Conservation (phyloP, 2,113 vertebrate genomes). For the Chelonoidis abingdonii region DNA sequence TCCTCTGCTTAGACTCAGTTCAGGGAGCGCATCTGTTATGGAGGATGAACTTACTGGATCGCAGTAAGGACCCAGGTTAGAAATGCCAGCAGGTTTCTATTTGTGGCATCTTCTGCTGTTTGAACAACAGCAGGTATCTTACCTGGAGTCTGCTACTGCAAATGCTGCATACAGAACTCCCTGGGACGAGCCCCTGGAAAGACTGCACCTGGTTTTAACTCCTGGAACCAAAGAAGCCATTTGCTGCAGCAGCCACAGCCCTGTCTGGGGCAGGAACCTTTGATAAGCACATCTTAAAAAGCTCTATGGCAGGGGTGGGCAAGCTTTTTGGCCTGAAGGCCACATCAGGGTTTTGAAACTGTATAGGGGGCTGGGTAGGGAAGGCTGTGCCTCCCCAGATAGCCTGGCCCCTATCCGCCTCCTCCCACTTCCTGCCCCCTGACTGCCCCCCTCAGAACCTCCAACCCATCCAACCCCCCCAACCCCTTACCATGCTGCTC, state of each 20-base stretch:
- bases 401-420: too few species aligned
- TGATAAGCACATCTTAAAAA: background rate
- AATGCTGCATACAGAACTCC: background rate
- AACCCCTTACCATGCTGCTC: too few species aligned
- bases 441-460: too few species aligned
- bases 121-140: background rate
- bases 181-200: background rate
- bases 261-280: background rate
- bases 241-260: background rate
- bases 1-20: background rate
- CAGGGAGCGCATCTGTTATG: background rate
- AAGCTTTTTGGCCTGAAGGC: too few species aligned
- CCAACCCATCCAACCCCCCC: too few species aligned
- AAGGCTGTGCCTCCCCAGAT: too few species aligned
- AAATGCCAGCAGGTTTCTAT: background rate
- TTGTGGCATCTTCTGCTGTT: background rate
- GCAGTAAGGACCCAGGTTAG: background rate
- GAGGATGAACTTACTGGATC: background rate
- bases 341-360: too few species aligned
- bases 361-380: too few species aligned
- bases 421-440: too few species aligned
- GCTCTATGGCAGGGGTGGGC: background rate
- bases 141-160: background rate
- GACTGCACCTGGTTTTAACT: background rate
- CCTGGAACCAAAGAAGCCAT: background rate